Base-by-base conservation (phyloP, 2,888 invertebrate genomes). In the Melinopterus prodromus region DNA sequence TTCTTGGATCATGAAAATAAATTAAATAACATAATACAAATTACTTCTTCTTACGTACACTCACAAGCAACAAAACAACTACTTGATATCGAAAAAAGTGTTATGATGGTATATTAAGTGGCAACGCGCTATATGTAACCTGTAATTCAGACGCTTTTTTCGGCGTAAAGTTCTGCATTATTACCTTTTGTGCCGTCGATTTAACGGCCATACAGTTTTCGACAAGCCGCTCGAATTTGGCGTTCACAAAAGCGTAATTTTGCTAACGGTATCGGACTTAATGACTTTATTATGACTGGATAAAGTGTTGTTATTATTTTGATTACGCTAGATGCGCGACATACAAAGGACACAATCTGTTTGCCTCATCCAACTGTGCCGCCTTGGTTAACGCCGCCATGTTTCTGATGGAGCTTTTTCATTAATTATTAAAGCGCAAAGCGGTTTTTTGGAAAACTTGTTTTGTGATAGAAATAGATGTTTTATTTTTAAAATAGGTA, bases 181-280 rank as follows among this genome's bases (percentile, higher is more conserved):
- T 53, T 53, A 53, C 9, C 53, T 53, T 53, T 53, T 53, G 53
- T 53, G 2, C 53, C 5, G 53, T 53, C 53, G 53, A 53, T 53
- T 53, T 53, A 53, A 53, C 53, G 53, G 53, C 53, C 53, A 12
- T 53, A 53, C 53, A 53, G 53, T 53, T 53, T 53, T 53, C 53
- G 53, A 26, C 26, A 26, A 26, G 53, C 53, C 53, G 7, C 53
- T 53, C 53, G 53, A 53, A 53, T 53, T 53, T 53, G 53, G 53
- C 53, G 53, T 53, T 53, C 53, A 53, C 53, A 53, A 53, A 53
- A 53, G 53, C 53, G 53, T 53, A 53, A 53, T 53, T 53, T 53
- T 53, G 53, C 53, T 53, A 53, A 53, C 53, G 53, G 53, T 53
- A 12, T 53, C 53, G 53, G 12, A 53, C 3, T 53, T 53, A 53